Conservation (phyloP, 2,888 invertebrate genomes). For the Dryobotodes eremita region DNA sequence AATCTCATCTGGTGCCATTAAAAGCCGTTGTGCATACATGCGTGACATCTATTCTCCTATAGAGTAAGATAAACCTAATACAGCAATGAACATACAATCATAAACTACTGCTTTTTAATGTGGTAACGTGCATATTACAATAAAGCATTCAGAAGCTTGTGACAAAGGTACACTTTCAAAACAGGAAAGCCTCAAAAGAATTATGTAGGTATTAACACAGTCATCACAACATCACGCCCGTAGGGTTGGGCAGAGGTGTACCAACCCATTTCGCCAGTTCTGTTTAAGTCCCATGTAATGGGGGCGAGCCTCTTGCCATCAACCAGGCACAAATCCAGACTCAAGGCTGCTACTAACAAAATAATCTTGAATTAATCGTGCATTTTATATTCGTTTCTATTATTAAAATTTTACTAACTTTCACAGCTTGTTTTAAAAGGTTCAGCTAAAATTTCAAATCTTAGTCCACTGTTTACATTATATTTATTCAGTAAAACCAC, state of each 20-base stretch:
- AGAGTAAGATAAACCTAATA: slow-evolving; percentile 51
- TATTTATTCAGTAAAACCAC: slow-evolving; percentile 5
- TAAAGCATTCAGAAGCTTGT: slow-evolving; percentile 20
- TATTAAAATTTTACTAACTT: slow-evolving; percentile 12
- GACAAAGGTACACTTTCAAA: neutral
- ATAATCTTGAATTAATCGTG: neutral
- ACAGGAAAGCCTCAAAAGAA: neutral
- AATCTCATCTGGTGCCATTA: slow-evolving; percentile 48
- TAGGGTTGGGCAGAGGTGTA: too few species aligned
- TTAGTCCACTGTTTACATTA: neutral
- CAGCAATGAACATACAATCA: slow-evolving; percentile 33
- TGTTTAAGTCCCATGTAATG: too few species aligned
- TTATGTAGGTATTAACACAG: neutral
- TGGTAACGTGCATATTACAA: slow-evolving; percentile 1
- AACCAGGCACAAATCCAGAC: too few species aligned
- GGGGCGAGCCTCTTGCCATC: neutral
- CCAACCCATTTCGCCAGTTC: too few species aligned
- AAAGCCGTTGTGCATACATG: slow-evolving; percentile 40
- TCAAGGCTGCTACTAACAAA: neutral
- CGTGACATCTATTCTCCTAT: slow-evolving; percentile 30
- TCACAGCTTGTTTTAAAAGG: slow-evolving; percentile 19
- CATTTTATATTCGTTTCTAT: neutral
- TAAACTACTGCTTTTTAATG: slow-evolving; percentile 45
- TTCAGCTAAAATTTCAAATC: neutral
- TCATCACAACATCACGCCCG: neutral